phyloP scores from a whole-genome alignment of 2,113 vertebrate genomes.

The Myodes glareolus region DNA sequence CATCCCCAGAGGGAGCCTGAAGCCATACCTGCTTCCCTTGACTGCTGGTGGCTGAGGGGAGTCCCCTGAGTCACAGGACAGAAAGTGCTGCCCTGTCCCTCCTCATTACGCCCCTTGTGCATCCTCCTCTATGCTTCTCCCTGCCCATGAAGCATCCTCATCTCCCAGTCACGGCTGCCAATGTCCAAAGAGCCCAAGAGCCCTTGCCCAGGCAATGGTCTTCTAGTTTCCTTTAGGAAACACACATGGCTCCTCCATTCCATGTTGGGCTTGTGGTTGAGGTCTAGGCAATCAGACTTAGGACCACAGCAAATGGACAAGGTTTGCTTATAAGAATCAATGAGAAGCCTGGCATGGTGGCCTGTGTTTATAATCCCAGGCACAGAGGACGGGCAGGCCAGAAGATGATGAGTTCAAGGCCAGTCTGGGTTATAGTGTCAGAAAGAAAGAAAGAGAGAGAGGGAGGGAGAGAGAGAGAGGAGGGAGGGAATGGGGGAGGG shows the following conservation, averaged over 20 bases:
- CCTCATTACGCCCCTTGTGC: too few species aligned
- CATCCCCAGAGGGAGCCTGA: too few species aligned
- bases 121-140: neutral
- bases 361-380: neutral
- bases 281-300: too few species aligned
- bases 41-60: too few species aligned
- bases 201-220: neutral
- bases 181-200: neutral
- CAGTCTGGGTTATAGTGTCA: neutral
- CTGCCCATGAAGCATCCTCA: neutral
- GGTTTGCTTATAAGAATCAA: neutral
- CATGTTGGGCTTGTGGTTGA: too few species aligned
- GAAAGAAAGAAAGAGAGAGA: neutral
- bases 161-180: too few species aligned
- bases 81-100: neutral
- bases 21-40: too few species aligned
- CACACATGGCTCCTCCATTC: accelerated
- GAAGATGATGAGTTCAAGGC: neutral
- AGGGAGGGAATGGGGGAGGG: too few species aligned
- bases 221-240: neutral
- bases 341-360: neutral
- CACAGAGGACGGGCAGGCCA: neutral
- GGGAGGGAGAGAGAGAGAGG: neutral
- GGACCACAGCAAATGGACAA: neutral
- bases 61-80: neutral